phyloP scores from a whole-genome alignment of 2,888 invertebrate species.

The Microplitis manilae region DNA sequence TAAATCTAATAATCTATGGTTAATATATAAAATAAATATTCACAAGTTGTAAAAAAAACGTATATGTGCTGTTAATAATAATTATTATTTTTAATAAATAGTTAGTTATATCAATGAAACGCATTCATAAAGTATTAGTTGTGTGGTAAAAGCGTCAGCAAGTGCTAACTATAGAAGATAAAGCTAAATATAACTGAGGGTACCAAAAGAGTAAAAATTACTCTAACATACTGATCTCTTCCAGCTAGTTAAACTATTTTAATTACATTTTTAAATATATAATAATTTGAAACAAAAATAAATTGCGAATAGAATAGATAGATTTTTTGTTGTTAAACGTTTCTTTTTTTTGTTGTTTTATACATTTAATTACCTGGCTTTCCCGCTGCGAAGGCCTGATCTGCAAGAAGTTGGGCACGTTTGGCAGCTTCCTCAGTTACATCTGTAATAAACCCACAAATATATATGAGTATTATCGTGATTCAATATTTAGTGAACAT shows the following conservation, averaged over 20 bases:
- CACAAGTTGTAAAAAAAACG: neutral
- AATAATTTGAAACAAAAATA: neutral
- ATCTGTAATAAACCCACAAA: slow-evolving; percentile 58
- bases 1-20: neutral
- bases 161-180: slow-evolving; percentile 72
- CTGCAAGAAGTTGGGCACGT: slow-evolving; percentile 64
- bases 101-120: slow-evolving; percentile 62
- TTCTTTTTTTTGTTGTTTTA: neutral
- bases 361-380: slow-evolving; percentile 64
- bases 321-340: neutral
- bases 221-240: slow-evolving; percentile 62
- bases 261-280: slow-evolving; percentile 37
- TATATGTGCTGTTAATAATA: slow-evolving; percentile 9
- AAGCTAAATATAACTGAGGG: slow-evolving; percentile 73
- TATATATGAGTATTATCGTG: slow-evolving; percentile 38
- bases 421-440: slow-evolving; percentile 69
- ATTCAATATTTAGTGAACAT: slow-evolving; percentile 57
- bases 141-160: slow-evolving; percentile 71
- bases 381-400: slow-evolving; percentile 56
- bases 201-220: slow-evolving; percentile 66
- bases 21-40: slow-evolving; percentile 1
- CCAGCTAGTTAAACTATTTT: slow-evolving; percentile 57
- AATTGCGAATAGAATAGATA: slow-evolving; percentile 2
- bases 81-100: slow-evolving; percentile 24
- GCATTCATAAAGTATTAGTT: slow-evolving; percentile 66